Percentiles rank a stretch among this genome's conserved stretches.
These are phyloP conservation scores for Drosophila acutilabella DNA, from an alignment of 2,888 invertebrate genomes.

Conservation along the genomic window DNA sequence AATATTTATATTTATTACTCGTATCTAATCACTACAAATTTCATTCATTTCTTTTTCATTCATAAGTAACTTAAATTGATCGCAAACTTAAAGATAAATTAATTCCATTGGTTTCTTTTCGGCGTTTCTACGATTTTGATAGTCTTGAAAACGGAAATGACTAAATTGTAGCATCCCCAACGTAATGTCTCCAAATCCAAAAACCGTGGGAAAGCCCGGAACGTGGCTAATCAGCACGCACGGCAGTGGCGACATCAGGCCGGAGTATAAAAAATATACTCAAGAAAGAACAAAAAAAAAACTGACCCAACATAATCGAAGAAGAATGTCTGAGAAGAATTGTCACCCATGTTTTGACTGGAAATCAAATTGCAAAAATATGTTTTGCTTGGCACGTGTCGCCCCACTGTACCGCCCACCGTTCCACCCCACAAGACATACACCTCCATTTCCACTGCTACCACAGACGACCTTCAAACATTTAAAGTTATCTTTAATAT, in stretches of 20 bases:
- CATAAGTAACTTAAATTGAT: conserved; percentile 24
- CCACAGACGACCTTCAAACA: conserved; percentile 36
- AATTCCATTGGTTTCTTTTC: conserved; percentile 19
- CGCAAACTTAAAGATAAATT: conserved; percentile 9
- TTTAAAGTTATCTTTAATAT: conserved; percentile 16
- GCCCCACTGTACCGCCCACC: neutral
- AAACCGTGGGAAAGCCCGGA: conserved; percentile 32
- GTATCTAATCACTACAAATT: conserved; percentile 48
- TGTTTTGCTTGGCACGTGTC: conserved; percentile 39
- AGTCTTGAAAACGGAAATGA: conserved; percentile 57
- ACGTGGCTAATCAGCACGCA: conserved; percentile 66
- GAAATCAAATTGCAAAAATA: conserved; percentile 24
- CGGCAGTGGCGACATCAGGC: conserved; percentile 6
- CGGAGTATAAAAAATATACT: neutral
- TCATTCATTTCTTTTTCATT: conserved; percentile 30
- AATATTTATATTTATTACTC: neutral
- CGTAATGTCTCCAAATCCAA: neutral
- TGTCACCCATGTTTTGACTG: no score
- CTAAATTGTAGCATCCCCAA: conserved; percentile 68
- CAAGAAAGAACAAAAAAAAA: conserved; percentile 2
- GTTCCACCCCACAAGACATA: no score
- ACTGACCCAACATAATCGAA: conserved; percentile 43
- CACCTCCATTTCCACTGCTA: neutral
- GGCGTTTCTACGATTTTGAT: conserved; percentile 2
- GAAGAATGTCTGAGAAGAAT: neutral